phyloP scores from a whole-genome alignment of 2,797 vertebrate species.

The Crax fasciolata region DNA sequence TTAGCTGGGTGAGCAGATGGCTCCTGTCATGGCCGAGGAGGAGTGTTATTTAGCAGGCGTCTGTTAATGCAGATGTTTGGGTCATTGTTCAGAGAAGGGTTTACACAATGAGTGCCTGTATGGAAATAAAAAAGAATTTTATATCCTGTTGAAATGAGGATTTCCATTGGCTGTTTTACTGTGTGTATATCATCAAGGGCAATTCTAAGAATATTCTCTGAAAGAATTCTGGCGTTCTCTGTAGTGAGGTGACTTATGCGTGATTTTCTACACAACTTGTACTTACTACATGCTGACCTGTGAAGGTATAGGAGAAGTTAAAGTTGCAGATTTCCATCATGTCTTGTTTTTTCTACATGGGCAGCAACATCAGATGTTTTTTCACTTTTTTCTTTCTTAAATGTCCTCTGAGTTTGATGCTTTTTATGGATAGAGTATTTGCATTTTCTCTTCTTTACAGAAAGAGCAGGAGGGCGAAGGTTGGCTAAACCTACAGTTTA shows the following conservation, averaged over 20 bases:
- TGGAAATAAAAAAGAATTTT: background rate
- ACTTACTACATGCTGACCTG: accelerated
- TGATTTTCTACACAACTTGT: background rate
- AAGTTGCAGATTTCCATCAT: background rate
- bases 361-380: background rate
- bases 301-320: background rate
- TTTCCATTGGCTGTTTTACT: background rate
- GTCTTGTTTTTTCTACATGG: background rate
- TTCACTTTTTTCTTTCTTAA: background rate
- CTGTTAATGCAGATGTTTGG: conserved; percentile 40
- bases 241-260: accelerated
- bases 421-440: background rate
- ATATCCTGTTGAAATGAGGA: background rate
- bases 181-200: background rate
- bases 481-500: background rate
- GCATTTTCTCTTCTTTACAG: background rate
- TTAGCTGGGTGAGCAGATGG: conserved; percentile 26
- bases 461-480: background rate
- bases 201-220: background rate
- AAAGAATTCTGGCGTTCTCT: background rate
- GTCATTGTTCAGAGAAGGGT: background rate
- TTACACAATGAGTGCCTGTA: background rate
- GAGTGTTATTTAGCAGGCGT: background rate
- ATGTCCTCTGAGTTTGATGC: background rate
- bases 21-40: background rate